These are phyloP conservation scores for Zonotrichia albicollis DNA, from an alignment of 2,797 vertebrate species.

Conservation along the genomic window DNA sequence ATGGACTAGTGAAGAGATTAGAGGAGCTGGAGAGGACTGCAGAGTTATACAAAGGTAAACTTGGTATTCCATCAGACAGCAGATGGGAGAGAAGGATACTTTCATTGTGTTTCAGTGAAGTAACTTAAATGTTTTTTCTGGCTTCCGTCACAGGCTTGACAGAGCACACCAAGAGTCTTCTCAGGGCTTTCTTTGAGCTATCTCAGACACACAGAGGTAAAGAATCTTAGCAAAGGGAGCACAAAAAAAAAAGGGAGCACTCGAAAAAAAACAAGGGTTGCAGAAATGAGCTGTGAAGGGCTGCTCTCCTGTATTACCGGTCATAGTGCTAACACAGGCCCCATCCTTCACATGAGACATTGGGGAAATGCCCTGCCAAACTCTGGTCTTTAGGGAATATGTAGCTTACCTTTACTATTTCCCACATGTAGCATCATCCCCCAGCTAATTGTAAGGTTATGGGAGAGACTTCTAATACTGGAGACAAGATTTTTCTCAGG, in stretches of 20 bases:
- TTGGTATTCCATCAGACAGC: background rate
- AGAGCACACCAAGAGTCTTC: constrained; percentile 94
- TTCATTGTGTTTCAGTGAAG: background rate
- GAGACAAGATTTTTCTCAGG: background rate
- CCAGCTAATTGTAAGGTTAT: background rate
- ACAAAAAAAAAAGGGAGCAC: too few relatives aligned
- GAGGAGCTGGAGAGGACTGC: constrained; percentile 96
- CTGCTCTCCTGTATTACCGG: rapidly evolving
- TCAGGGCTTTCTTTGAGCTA: constrained; percentile 95
- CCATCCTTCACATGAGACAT: background rate
- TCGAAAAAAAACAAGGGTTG: background rate
- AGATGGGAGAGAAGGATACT: background rate
- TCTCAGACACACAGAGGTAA: constrained; percentile 98
- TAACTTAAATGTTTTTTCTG: background rate
- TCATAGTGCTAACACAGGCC: background rate
- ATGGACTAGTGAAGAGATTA: constrained; percentile 94
- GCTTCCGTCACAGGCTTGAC: constrained; percentile 85
- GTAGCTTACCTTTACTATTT: background rate
- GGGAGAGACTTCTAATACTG: background rate
- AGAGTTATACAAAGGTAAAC: constrained; percentile 94
- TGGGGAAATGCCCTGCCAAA: background rate
- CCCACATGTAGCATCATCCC: background rate
- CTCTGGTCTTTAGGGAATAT: background rate
- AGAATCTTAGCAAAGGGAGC: background rate
- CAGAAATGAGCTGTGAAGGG: background rate